Evolutionary conservation across 2,888 invertebrate genomes (phyloP), one percentile per base, ranked within the genome.

Genomic region (Tuberolachnus salignus): DNA sequence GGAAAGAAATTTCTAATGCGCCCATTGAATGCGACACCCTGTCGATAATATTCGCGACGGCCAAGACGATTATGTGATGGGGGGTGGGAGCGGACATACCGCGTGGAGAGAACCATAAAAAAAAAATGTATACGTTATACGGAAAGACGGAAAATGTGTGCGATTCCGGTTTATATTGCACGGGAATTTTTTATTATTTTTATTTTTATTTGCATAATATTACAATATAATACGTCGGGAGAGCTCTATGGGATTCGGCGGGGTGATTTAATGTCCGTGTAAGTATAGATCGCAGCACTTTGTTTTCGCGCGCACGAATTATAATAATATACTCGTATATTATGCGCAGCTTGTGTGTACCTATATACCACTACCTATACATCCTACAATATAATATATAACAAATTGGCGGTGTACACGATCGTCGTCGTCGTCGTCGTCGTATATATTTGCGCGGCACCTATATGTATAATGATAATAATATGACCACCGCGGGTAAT

Each of bases 321-420:
- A 42, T 19, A 13, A 49, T 49, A 49, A 63, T 34, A n/a, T 63
- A 63, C n/a, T n/a, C n/a, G n/a, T n/a, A n/a, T n/a, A n/a, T 19
- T 6, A 11, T n/a, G n/a, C 1, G 23, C 16, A 9, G 1, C 11
- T 1, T 16, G 26, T 49, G 70, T 51, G 75, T 57, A 53, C 61
- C 34, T 26, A 59, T n/a, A n/a, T n/a, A n/a, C n/a, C n/a, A n/a
- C n/a, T n/a, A n/a, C n/a, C n/a, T n/a, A n/a, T n/a, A n/a, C n/a
- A n/a, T n/a, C n/a, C n/a, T n/a, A n/a, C n/a, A n/a, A n/a, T n/a
- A n/a, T n/a, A n/a, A n/a, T n/a, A n/a, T n/a, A n/a, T 51, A 78
- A 78, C 75, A 78, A 78, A 78, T 78, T 78, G 75, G 19, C 53
- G 53, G 2, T 19, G 53, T 53, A 9, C 55, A 21, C 46, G 63